Percentiles rank a stretch among this genome's conserved stretches.
Conservation (phyloP, 2,113 vertebrate species). For the Heterotis niloticus region DNA sequence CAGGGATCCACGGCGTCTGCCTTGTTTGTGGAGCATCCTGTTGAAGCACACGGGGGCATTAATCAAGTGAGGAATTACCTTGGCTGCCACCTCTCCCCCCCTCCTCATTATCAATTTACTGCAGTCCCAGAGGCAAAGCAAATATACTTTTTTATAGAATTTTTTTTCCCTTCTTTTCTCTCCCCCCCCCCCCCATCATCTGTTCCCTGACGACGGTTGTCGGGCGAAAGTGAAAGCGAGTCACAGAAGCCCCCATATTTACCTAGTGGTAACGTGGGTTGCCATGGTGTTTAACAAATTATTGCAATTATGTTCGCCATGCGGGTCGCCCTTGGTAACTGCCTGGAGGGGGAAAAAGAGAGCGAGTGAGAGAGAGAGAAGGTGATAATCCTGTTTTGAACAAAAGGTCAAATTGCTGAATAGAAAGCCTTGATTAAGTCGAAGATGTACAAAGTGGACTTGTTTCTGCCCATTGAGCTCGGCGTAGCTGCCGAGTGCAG, state of each 20-base stretch:
- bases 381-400: constrained; percentile 99
- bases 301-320: constrained; percentile 99
- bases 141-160: constrained; percentile 92
- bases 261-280: constrained; percentile 98
- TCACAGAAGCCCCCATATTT: constrained; percentile 85
- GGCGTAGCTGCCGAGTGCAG: constrained; percentile 80
- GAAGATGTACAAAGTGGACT: constrained; percentile 99
- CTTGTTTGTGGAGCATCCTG: constrained; percentile 90
- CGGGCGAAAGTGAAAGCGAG: constrained; percentile 89
- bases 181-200: constrained; percentile 62
- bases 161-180: constrained; percentile 40
- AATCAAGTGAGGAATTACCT: constrained; percentile 99
- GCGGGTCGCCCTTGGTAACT: constrained; percentile 99
- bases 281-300: constrained; percentile 99
- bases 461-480: constrained; percentile 89
- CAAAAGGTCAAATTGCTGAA: constrained; percentile 99
- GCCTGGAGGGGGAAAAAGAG: constrained; percentile 69
- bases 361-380: constrained; percentile 80
- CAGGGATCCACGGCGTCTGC: constrained; percentile 83
- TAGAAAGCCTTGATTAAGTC: constrained; percentile 99
- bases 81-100: constrained; percentile 69
- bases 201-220: constrained; percentile 84
- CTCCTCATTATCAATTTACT: constrained; percentile 94
- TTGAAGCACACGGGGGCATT: constrained; percentile 85
- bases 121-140: constrained; percentile 93